Percentiles rank a stretch among this genome's conserved stretches.
phyloP scores from a whole-genome alignment of 2,888 invertebrate genomes.

The Trimorus sp. region DNA sequence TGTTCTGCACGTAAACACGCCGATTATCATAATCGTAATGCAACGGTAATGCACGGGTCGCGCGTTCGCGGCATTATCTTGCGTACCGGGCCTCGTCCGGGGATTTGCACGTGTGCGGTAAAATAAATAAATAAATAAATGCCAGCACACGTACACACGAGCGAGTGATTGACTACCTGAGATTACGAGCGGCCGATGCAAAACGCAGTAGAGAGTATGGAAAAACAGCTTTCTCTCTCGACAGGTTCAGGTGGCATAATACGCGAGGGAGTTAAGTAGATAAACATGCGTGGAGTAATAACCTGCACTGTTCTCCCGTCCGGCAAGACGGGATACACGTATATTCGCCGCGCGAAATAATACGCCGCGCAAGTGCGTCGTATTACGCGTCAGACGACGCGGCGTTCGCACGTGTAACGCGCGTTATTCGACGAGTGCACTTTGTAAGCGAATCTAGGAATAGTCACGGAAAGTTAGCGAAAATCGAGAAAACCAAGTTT shows the following conservation, averaged over 20 bases:
- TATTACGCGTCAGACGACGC: conserved; percentile 58
- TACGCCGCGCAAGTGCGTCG: conserved; percentile 69
- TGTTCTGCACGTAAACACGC: conserved; percentile 18
- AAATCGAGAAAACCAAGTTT: too few species aligned
- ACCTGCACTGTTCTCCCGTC: conserved; percentile 64
- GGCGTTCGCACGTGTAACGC: not conserved
- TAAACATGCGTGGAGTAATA: conserved; percentile 78
- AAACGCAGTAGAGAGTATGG: conserved; percentile 76
- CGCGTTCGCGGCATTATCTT: conserved; percentile 12
- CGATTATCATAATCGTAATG: conserved; percentile 34
- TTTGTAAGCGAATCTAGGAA: too few species aligned
- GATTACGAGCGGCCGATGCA: conserved; percentile 64
- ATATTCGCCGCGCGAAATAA: conserved; percentile 73
- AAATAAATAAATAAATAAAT: conserved; percentile 55
- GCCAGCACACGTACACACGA: conserved; percentile 38
- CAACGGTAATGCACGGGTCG: conserved; percentile 15
- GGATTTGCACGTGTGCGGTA: conserved; percentile 18
- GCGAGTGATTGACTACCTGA: conserved; percentile 56
- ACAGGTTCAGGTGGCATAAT: conserved; percentile 76
- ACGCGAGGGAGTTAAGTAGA: conserved; percentile 77
- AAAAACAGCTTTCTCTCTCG: conserved; percentile 81
- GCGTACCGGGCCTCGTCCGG: conserved; percentile 16
- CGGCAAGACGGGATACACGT: conserved; percentile 69
- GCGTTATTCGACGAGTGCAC: too few species aligned
- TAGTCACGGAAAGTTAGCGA: too few species aligned